These are phyloP conservation scores for Alloplasta piceator DNA, from an alignment of 2,888 invertebrate genomes.

Conservation along the genomic window DNA sequence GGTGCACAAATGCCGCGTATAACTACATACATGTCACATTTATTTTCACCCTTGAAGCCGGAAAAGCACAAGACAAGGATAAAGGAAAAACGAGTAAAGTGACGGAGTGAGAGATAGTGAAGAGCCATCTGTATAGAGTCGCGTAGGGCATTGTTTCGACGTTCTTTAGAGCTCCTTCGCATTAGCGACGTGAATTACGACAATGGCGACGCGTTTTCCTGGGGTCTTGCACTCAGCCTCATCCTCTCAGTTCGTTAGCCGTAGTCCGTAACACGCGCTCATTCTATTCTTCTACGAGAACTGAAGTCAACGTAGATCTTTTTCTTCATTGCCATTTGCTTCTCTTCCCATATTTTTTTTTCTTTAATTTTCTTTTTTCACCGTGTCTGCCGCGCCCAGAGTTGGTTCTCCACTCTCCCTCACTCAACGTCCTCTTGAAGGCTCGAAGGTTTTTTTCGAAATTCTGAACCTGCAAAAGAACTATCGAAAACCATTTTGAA, in stretches of 20 bases:
- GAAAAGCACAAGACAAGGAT: too few species aligned
- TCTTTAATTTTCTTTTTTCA: constrained; percentile 35
- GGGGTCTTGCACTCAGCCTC: constrained; percentile 24
- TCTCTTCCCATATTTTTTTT: constrained; percentile 39
- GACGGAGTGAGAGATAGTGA: too few species aligned
- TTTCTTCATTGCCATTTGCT: background rate
- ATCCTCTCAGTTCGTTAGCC: constrained; percentile 57
- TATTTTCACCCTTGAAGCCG: too few species aligned
- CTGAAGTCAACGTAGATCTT: constrained; percentile 15
- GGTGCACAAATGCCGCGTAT: too few species aligned
- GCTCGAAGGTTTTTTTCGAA: too few species aligned
- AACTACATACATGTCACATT: background rate
- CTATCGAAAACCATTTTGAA: too few species aligned
- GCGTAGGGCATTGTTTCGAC: constrained; percentile 72
- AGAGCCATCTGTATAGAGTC: constrained; percentile 24
- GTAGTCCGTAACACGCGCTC: constrained; percentile 32
- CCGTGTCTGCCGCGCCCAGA: background rate
- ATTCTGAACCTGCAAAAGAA: too few species aligned
- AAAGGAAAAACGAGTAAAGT: too few species aligned
- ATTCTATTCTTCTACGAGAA: constrained; percentile 22
- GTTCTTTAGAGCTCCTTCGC: constrained; percentile 74
- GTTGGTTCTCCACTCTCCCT: too few species aligned
- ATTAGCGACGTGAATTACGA: constrained; percentile 75
- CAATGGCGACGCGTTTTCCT: constrained; percentile 64
- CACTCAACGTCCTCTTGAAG: too few species aligned